Base-by-base conservation (phyloP, 2,888 invertebrate genomes). In the Polyommatus iphigenia region DNA sequence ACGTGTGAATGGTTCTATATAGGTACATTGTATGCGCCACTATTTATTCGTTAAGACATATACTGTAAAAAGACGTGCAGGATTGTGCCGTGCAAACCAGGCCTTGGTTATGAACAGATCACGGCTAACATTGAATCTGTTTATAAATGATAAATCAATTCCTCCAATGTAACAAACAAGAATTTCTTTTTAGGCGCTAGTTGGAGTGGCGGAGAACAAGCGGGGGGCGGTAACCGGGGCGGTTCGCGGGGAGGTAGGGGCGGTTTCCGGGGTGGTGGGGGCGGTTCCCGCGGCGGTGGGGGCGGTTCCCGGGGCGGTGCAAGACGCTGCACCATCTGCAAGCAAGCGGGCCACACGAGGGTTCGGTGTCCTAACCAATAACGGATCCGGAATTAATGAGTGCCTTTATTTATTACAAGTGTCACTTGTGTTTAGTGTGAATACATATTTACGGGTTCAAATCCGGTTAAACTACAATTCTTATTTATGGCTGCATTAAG, bases 271-370 rank as follows among this genome's bases (percentile, higher is more conserved):
- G 82, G 90, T 79, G 81, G 91, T 81, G 84, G 87, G 29, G 82
- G 87, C 41, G 85, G 86, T 3, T 77, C 79, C 87, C 81, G 82
- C 83, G 71, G 82, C 59, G 79, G 83, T 73, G 76, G 82, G 78
- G 77, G 85, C 76, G 18, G 80, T 77, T 15, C 83, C 72, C 2
- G 81, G 79, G 85, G 89, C 59, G 87, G 87, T 0, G 90, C 91
- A 76, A 93, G 97, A 79, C 96, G 95, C 85, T 98, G 98, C 87
- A 95, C 97, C 0, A 84, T 95, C 76, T 98, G 98, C 41, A 95
- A 96, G 10, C 94, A 96, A 84, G 96, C 96, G 91, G 98, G 96
- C 15, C 96, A 96, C 84, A 95, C 92, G 0, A 91, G 95, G 78
- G 87, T 83, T 57, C 93, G 95, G 79, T 96, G 96, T 84, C 96